Conservation (phyloP, 2,113 vertebrate genomes). For the Hepsetus odoe region DNA sequence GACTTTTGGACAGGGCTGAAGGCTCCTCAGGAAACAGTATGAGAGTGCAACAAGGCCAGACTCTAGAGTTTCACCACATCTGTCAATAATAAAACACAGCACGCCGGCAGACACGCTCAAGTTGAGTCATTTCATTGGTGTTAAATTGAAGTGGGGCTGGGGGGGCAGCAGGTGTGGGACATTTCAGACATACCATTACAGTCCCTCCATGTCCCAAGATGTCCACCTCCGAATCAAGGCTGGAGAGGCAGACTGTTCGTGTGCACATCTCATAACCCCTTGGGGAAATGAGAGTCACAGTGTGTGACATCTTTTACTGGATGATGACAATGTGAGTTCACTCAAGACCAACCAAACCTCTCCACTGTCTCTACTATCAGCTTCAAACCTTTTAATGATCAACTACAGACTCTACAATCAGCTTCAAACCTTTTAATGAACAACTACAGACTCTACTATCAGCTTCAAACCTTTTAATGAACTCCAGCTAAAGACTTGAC, state of each 20-base stretch:
- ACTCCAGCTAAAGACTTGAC: too few species aligned
- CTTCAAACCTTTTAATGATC: too few species aligned
- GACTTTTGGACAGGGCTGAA: too few species aligned
- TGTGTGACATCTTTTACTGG: neutral
- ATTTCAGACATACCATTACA: neutral
- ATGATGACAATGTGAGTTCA: neutral
- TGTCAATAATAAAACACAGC: neutral
- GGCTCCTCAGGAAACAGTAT: neutral
- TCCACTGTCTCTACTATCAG: too few species aligned
- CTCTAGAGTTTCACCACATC: neutral
- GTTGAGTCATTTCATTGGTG: neutral
- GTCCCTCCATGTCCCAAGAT: neutral
- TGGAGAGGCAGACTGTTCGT: neutral
- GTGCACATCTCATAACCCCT: neutral
- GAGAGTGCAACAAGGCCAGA: neutral
- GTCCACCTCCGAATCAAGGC: neutral
- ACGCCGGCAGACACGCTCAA: neutral
- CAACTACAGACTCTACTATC: too few species aligned
- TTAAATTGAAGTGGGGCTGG: slow-evolving; percentile 8
- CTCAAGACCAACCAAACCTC: too few species aligned
- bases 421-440: too few species aligned
- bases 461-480: too few species aligned
- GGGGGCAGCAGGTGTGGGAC: neutral
- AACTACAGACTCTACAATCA: too few species aligned
- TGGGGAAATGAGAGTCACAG: neutral